Evolutionary conservation across 2,888 invertebrate genomes (phyloP).

Genomic region (Crioceris asparagi): DNA sequence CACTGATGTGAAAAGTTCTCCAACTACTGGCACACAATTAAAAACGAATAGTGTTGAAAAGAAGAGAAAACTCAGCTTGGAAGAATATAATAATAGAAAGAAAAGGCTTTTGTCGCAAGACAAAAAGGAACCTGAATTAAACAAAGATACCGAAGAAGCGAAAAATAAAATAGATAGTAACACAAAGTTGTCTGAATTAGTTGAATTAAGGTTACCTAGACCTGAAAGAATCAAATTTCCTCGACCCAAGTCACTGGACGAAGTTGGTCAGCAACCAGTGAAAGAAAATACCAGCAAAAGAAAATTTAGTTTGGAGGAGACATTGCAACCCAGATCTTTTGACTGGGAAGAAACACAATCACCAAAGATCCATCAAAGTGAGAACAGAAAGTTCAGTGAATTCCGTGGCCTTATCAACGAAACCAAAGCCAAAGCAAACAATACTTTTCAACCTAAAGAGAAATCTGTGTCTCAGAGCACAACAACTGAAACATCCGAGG

Average conservation of each 20-base stretch:
- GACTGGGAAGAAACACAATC: slow-evolving; percentile 27
- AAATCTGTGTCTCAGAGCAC: slow-evolving; percentile 17
- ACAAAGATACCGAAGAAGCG: neutral
- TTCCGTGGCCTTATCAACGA: slow-evolving; percentile 18
- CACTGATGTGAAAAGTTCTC: neutral
- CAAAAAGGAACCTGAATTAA: no score
- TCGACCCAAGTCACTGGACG: slow-evolving; percentile 17
- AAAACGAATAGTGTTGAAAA: slow-evolving; percentile 5
- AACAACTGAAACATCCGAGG: slow-evolving; percentile 20
- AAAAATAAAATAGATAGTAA: neutral
- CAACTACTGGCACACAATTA: no score
- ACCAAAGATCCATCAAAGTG: slow-evolving; percentile 13
- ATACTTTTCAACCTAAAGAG: no score
- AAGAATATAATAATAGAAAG: slow-evolving; percentile 27
- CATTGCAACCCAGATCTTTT: slow-evolving; percentile 14
- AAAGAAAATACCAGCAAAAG: slow-evolving; percentile 11
- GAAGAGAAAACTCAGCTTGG: slow-evolving; percentile 23
- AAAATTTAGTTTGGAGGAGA: slow-evolving; percentile 12
- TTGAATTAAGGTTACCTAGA: neutral
- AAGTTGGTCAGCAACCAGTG: slow-evolving; percentile 11
- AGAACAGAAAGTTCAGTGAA: slow-evolving; percentile 16
- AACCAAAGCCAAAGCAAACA: no score
- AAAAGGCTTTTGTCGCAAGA: slow-evolving; percentile 18
- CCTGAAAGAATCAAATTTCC: slow-evolving; percentile 9
- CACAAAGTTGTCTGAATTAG: neutral